A percentile compares a stretch with the other conserved stretches of the same genome.
phyloP scores from a whole-genome alignment of 2,888 invertebrate species.

The Hipparchia sbordonii region DNA sequence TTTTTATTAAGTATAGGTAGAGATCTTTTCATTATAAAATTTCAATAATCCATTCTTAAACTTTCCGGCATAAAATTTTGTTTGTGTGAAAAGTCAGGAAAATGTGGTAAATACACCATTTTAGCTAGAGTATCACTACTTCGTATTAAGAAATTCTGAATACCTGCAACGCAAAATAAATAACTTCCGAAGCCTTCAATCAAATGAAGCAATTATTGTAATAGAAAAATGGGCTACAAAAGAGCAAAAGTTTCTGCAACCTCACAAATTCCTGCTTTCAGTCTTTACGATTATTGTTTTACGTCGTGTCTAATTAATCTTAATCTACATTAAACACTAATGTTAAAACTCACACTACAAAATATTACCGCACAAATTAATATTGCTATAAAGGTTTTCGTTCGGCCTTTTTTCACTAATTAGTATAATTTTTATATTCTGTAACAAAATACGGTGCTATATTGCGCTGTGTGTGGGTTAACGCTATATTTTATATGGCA shows the following conservation, averaged over 20 bases:
- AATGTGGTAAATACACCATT: no score
- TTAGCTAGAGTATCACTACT: neutral
- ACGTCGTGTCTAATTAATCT: conserved; percentile 52
- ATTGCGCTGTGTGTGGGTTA: neutral
- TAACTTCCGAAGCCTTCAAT: neutral
- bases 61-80: no score
- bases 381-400: no score
- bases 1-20: no score
- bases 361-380: neutral
- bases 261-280: conserved; percentile 66
- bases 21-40: no score
- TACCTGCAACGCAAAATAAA: neutral
- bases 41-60: no score
- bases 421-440: neutral
- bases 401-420: neutral
- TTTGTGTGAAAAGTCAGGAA: no score
- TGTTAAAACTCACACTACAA: neutral
- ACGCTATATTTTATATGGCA: conserved; percentile 58
- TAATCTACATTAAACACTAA: conserved; percentile 60
- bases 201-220: neutral
- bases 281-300: conserved; percentile 47
- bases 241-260: conserved; percentile 48
- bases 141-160: no score
- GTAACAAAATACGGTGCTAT: neutral
- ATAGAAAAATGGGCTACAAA: neutral